Evolutionary conservation across 2,797 vertebrate species (phyloP), one percentile per base, ranked within the genome.

Genomic region (Takifugu rubripes): DNA sequence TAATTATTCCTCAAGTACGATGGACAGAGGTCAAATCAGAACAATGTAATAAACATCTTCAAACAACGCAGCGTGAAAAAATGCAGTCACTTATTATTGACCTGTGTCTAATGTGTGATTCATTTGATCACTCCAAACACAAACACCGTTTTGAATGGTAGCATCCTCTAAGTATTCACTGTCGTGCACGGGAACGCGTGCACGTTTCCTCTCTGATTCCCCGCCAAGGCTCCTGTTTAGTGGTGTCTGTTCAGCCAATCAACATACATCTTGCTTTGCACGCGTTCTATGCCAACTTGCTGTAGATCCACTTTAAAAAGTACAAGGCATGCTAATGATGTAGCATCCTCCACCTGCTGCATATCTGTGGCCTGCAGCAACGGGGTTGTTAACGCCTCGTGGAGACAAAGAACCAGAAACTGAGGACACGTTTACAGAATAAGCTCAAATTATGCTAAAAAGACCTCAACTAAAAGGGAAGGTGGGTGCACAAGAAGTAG

Each of bases 321-420:
- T 57, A 64, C 60, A 60, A 65, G 40, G 70, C 63, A 68, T 54
- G 64, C 54, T 46, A 25, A 46, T 72, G 45, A 33, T 16, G 26
- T 6, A 16, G 12, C 48, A 15, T 25, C 53, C 55, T 54, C 55
- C 62, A 68, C 44, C 61, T 54, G 2, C 24, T 51, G 54, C 17
- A 48, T 25, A 48, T 63, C 74, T 74, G 76, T 58, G 75, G 73
- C 71, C 76, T 49, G 57, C 59, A 75, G 72, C 68, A 56, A 70
- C 62, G 24, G 56, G 68, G 72, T 74, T 50, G 60, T 45, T 29
- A 15, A 56, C 77, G 68, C 67, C 72, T 65, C 29, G 5, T 66
- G 67, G 59, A 24, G 31, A 68, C 55, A 44, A 26, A 45, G 50
- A 52, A 75, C 26, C 25, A 66, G 68, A 67, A 59, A 26, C 54